phyloP scores from a whole-genome alignment of 2,888 invertebrate genomes.

The Chloroclystis v-ata region DNA sequence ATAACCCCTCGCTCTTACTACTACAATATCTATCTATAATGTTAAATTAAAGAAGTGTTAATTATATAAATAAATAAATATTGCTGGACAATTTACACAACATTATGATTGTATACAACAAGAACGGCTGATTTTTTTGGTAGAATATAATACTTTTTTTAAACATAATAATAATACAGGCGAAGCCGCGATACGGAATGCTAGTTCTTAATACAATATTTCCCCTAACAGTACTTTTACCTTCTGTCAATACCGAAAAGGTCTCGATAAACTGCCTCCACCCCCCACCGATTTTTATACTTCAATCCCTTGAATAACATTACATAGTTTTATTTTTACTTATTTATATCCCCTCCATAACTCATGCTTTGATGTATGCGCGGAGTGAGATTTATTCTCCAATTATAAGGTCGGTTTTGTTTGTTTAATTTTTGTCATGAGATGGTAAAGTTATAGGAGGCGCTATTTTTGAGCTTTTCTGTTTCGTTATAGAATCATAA shows the following conservation, averaged over 20 bases:
- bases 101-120: too few relatives aligned
- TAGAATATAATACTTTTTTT: too few relatives aligned
- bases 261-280: conserved; percentile 51
- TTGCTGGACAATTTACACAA: too few relatives aligned
- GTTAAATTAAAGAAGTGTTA: too few relatives aligned
- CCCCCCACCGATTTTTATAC: conserved; percentile 74
- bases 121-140: too few relatives aligned
- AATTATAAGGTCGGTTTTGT: conserved; percentile 26
- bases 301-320: conserved; percentile 68
- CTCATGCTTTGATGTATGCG: conserved; percentile 36
- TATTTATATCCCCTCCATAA: conserved; percentile 49
- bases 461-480: too few relatives aligned
- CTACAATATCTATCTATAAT: too few relatives aligned
- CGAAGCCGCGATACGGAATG: too few relatives aligned
- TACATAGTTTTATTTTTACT: conserved; percentile 40
- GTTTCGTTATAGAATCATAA: too few relatives aligned
- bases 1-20: too few relatives aligned
- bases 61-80: too few relatives aligned
- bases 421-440: conserved; percentile 12
- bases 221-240: conserved; percentile 12
- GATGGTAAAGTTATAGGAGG: conserved; percentile 12
- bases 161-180: too few relatives aligned
- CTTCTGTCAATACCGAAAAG: conserved; percentile 17
- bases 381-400: conserved; percentile 35
- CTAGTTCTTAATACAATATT: not conserved